Base-by-base conservation (phyloP, 2,888 invertebrate genomes). In the Papilio elwesi region DNA sequence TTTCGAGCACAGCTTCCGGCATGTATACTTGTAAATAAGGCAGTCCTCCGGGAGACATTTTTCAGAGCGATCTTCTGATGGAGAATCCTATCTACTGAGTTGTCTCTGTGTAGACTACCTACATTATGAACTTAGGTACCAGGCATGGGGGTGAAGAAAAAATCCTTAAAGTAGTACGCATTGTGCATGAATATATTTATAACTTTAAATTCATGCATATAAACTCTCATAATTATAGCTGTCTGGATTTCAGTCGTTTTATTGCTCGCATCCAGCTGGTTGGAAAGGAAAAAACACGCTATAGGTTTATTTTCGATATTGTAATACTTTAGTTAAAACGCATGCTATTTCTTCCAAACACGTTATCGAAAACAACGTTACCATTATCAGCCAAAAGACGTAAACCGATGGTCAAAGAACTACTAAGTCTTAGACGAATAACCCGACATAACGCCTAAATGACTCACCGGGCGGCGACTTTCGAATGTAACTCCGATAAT, bases 201-300 rank as follows among this genome's bases (percentile, higher is more conserved):
- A 70, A 51, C 63, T 52, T 69, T 63, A 38, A 63, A 62, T 69
- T 69, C 53, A 63, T 70, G 63, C 63, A 53, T 63, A 64, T 63
- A 10, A 5, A 70, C 70, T 53, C 52, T 12, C n/a, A 52, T 53
- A 53, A 64, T 70, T 70, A 70, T 70, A 52, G 52, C 63, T 70
- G n/a, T n/a, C n/a, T n/a, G n/a, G n/a, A n/a, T n/a, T 53, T 47
- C 51, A 49, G 52, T 52, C 38, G 51, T 63, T 63, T 69, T 63
- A 69, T n/a, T 43, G 51, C 16, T 69, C 49, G 13, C 43, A 62
- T 69, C n/a, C 51, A 66, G 52, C n/a, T 66, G n/a, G 36, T 51
- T 51, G 51, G n/a, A 26, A 65, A 65, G 65, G 51, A 51, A 51
- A 51, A 65, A 49, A 65, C 48, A 13, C 43, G 38, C 59, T 62